Evolutionary conservation across 2,888 invertebrate genomes (phyloP).

Genomic region (Drosophila maculinotata): DNA sequence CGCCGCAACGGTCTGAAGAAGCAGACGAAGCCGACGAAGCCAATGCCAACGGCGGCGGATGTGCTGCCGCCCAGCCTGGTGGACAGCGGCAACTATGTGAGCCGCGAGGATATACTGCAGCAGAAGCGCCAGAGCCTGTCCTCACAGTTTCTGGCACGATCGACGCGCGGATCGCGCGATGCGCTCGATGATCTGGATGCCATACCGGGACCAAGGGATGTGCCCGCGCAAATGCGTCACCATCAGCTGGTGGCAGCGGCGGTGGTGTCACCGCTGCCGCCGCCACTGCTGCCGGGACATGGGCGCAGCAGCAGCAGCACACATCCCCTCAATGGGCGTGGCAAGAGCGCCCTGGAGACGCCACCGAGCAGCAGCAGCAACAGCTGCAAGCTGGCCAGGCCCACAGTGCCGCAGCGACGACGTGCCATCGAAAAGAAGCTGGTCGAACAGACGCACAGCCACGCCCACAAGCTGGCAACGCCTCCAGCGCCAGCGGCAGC

Average conservation of each 20-base stretch:
- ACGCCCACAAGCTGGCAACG: constrained; percentile 12
- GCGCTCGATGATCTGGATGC: constrained; percentile 82
- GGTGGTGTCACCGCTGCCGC: constrained; percentile 5
- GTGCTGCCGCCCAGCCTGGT: background rate
- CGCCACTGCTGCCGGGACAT: constrained; percentile 65
- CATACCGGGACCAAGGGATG: constrained; percentile 69
- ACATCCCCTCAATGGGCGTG: constrained; percentile 54
- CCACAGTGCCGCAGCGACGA: constrained; percentile 89
- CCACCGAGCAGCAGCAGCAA: constrained; percentile 39
- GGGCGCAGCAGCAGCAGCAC: constrained; percentile 84
- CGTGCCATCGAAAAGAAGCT: constrained; percentile 87
- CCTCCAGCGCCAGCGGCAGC: constrained; percentile 5
- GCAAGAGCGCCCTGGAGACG: constrained; percentile 58
- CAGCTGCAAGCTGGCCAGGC: constrained; percentile 83
- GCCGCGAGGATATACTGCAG: constrained; percentile 84
- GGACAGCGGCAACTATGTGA: constrained; percentile 80
- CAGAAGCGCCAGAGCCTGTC: constrained; percentile 83
- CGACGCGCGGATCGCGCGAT: constrained; percentile 82
- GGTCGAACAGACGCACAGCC: constrained; percentile 77
- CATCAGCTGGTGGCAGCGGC: background rate
- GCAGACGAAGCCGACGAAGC: constrained; percentile 44
- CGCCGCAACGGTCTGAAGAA: constrained; percentile 83
- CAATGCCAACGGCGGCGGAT: constrained; percentile 14
- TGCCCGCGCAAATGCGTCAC: background rate
- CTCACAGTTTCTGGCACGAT: constrained; percentile 82